Percentiles rank a stretch among this genome's conserved stretches.
Evolutionary conservation across 37 sponge, comb jelly and placozoan species (phyloP).

Genomic region (Crambe crambe): DNA sequence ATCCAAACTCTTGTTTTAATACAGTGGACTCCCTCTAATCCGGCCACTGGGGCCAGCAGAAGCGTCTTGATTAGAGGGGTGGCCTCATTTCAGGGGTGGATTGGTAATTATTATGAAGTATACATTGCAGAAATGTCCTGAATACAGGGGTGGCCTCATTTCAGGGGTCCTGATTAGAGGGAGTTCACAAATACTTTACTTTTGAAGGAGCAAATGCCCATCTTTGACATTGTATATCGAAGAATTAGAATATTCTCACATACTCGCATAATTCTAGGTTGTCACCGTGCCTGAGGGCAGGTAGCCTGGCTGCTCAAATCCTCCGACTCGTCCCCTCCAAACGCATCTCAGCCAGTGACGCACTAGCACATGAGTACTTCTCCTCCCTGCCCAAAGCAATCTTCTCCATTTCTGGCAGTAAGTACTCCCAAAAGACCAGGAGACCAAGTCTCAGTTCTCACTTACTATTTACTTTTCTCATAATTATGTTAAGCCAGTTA

Average conservation of each 20-base stretch:
- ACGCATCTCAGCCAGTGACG: constrained; percentile 75
- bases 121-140: background rate
- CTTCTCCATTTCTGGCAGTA: constrained; percentile 64
- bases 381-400: constrained; percentile 62
- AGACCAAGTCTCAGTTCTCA: too few relatives aligned
- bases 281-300: constrained; percentile 37
- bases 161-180: background rate
- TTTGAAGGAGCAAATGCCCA: too few relatives aligned
- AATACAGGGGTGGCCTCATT: background rate
- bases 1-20: too few relatives aligned
- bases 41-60: background rate
- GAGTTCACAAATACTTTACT: background rate
- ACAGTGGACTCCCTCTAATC: background rate
- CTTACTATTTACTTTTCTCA: background rate
- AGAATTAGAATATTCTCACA: too few relatives aligned
- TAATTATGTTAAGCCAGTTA: background rate
- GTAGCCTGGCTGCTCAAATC: constrained; percentile 58
- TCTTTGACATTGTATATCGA: too few relatives aligned
- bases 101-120: background rate
- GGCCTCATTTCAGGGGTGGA: background rate
- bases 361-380: constrained; percentile 81
- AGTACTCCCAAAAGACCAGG: constrained; percentile 20
- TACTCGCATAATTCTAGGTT: constrained; percentile 56
- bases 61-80: background rate
- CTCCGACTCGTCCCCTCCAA: constrained; percentile 75